Conservation (phyloP, 2,888 invertebrate species). For the Hololepta plana region DNA sequence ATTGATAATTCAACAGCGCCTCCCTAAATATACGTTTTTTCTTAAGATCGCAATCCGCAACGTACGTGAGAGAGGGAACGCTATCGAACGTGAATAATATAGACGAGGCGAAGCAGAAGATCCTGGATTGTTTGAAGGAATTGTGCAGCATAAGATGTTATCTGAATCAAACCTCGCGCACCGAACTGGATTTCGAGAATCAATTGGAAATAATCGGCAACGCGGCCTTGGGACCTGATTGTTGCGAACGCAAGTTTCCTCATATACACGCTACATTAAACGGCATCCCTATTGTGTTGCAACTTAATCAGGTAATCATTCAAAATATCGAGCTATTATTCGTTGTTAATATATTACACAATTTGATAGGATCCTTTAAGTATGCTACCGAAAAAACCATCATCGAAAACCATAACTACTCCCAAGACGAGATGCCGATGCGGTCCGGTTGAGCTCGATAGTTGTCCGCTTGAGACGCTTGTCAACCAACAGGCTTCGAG, state of each 20-base stretch:
- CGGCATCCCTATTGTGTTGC: constrained; percentile 10
- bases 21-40: too few species aligned
- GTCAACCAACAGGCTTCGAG: too few species aligned
- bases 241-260: constrained; percentile 5
- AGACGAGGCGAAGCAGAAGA: constrained; percentile 3
- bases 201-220: background rate
- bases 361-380: too few species aligned
- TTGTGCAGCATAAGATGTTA: constrained; percentile 5
- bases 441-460: too few species aligned
- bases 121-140: constrained; percentile 6
- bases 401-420: too few species aligned
- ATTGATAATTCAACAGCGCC: too few species aligned
- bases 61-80: too few species aligned
- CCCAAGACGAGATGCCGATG: too few species aligned
- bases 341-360: background rate
- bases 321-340: background rate
- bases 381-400: too few species aligned
- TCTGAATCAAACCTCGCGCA: constrained; percentile 4
- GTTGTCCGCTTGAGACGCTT: too few species aligned
- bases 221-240: background rate
- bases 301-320: constrained; percentile 9
- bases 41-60: too few species aligned
- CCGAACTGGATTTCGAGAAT: constrained; percentile 5
- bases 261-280: constrained; percentile 10
- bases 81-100: too few species aligned